A percentile compares a stretch with the other conserved stretches of the same genome.
These are phyloP conservation scores for Narcine bancroftii DNA, from an alignment of 2,113 vertebrate genomes.

Conservation along the genomic window DNA sequence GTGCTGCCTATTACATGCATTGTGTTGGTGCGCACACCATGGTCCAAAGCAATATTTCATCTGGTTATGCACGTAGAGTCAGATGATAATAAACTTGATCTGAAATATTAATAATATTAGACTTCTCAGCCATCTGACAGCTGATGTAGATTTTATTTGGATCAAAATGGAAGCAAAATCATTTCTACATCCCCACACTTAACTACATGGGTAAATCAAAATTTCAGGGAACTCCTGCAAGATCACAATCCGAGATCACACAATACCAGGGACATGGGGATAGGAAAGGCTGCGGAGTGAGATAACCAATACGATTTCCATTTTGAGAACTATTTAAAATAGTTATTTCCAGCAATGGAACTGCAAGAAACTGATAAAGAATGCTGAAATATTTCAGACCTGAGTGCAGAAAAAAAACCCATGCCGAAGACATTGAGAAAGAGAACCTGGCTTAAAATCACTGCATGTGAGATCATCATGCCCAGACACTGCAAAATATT, in stretches of 20 bases:
- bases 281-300: neutral
- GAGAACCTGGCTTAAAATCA: neutral
- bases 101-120: neutral
- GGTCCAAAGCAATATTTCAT: too few species aligned
- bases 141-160: neutral
- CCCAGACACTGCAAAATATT: neutral
- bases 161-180: neutral
- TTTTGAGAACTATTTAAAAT: constrained; percentile 27
- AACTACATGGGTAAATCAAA: neutral
- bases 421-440: neutral
- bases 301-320: neutral
- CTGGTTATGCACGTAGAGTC: too few species aligned
- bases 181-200: neutral
- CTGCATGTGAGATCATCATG: too few species aligned
- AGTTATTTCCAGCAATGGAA: neutral
- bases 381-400: neutral
- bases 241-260: neutral
- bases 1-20: too few species aligned
- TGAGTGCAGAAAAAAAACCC: neutral
- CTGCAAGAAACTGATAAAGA: neutral
- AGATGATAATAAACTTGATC: too few species aligned
- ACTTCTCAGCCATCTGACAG: neutral
- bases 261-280: neutral
- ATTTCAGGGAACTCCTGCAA: neutral
- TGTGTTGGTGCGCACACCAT: too few species aligned